Evolutionary conservation across 2,113 vertebrate species (phyloP), one percentile per base, ranked within the genome.

Genomic region (Semnopithecus entellus): DNA sequence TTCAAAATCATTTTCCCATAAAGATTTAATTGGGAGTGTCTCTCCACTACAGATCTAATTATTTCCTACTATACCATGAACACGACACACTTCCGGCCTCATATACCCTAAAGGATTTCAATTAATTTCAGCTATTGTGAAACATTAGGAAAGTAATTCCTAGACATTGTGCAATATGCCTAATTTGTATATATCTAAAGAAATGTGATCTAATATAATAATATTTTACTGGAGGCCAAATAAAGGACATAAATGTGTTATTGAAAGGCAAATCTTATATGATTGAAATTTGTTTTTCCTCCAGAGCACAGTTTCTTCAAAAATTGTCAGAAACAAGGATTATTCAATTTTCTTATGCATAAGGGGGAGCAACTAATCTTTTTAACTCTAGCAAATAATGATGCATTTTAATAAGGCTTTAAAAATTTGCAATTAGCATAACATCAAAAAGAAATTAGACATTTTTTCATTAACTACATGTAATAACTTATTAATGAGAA

Each of bases 161-260:
- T 98, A 93, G 85, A 73, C 94, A 96, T 96, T 80, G 1, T 93
- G 38, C 83, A 97, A 96, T 94, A 92, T 94, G 96, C 78, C 79
- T 91, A 94, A 97, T 97, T 97, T 97, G 98, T 95, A 96, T 94
- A 95, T 97, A 97, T 93, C 95, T 94, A 96, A 96, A 92, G 94
- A 94, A 98, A 97, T 96, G 78, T 95, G 82, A 97, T 97, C 92
- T 86, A 96, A 95, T 27, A 45, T 82, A 96, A 96, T 97, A 88
- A 96, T 97, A 97, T 98, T 97, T 97, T 96, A 92, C 96, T 97
- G 52, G 73, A 96, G 96, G 95, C 98, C 98, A 97, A 88, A 93
- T 90, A 95, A 98, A 98, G 94, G 84, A 98, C 97, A 98, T 57
- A 73, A 98, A 95, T 80, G 93, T 80, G 25, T 92, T 97, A 96